These are phyloP conservation scores for Laterallus jamaicensis DNA, from an alignment of 2,113 vertebrate species.

Conservation along the genomic window DNA sequence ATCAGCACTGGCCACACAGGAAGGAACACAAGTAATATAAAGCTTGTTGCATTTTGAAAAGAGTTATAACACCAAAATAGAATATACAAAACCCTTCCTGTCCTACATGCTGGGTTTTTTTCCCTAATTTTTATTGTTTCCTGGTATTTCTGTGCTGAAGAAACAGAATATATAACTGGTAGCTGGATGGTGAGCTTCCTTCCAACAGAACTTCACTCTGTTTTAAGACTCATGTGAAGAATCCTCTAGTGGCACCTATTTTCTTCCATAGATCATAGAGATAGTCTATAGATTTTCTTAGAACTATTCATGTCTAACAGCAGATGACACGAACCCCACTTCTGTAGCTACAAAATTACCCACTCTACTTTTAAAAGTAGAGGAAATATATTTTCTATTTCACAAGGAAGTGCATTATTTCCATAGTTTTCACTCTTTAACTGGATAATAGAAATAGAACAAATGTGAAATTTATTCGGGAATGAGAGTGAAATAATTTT, in stretches of 20 bases:
- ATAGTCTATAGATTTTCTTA: not conserved
- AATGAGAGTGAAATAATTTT: conserved; percentile 21
- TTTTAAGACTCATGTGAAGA: not conserved
- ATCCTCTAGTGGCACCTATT: not conserved
- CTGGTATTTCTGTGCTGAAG: not conserved
- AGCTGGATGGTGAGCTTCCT: not conserved
- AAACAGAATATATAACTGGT: not conserved
- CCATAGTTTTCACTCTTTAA: not conserved
- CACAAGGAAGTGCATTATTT: not conserved
- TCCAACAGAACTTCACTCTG: not conserved
- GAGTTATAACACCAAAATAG: not conserved
- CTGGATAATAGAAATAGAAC: not conserved
- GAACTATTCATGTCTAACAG: not conserved
- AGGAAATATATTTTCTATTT: not conserved
- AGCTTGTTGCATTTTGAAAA: not conserved
- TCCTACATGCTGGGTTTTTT: not conserved
- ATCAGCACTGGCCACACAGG: not conserved
- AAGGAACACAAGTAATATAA: not conserved
- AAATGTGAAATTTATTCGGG: not conserved
- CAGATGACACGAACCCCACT: not conserved
- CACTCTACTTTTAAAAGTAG: not conserved
- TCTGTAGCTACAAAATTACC: not conserved
- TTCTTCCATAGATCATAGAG: not conserved
- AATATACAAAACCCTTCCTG: not conserved
- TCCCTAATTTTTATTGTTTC: not conserved